These are phyloP conservation scores for Zhuqinia jingwanae DNA, from an alignment of 2,888 invertebrate genomes.

Conservation along the genomic window DNA sequence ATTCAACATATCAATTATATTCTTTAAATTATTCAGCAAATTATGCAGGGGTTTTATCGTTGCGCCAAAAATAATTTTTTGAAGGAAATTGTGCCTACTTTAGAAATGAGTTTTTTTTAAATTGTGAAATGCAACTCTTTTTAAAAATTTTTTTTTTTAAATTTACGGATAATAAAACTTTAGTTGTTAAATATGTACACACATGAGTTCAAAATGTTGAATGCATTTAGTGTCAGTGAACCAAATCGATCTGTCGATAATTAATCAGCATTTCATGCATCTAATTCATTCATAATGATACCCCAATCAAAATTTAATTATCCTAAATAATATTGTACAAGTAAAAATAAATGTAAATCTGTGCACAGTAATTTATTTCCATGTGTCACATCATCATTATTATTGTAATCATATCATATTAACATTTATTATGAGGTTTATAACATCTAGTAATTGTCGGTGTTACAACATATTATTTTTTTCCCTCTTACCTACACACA, in stretches of 20 bases:
- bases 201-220: constrained; percentile 64
- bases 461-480: not conserved
- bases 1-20: no score
- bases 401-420: constrained; percentile 9
- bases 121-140: no score
- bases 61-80: no score
- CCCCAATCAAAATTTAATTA: constrained; percentile 40
- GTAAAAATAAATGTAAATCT: constrained; percentile 30
- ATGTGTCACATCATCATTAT: constrained; percentile 3
- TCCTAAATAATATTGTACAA: not conserved
- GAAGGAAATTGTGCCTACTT: no score
- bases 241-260: constrained; percentile 43
- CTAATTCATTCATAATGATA: constrained; percentile 34
- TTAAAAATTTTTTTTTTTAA: no score
- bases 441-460: constrained; percentile 8
- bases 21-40: no score
- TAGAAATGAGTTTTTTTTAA: no score
- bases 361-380: constrained; percentile 8
- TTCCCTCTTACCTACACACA: not conserved
- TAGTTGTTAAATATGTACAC: no score
- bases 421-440: not conserved
- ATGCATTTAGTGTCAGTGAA: constrained; percentile 42
- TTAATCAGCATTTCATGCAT: not conserved
- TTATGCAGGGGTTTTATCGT: no score
- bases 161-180: no score